These are phyloP conservation scores for Squalus acanthias DNA, from an alignment of 2,797 vertebrate genomes.

Conservation along the genomic window DNA sequence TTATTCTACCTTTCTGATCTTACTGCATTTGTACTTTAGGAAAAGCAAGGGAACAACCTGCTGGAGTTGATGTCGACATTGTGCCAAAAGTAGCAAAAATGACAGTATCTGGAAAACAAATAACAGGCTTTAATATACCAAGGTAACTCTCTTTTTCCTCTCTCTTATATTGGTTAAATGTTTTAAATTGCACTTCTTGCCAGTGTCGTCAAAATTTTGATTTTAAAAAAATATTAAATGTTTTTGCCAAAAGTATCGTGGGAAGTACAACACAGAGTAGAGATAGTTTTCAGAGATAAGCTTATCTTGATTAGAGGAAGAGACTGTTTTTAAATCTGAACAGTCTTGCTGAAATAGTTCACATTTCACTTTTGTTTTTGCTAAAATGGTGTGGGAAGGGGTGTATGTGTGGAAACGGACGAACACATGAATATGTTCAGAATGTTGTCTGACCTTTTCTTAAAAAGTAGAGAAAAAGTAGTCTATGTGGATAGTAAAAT, in stretches of 20 bases:
- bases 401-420: constrained; percentile 24
- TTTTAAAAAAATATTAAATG: neutral
- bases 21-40: constrained; percentile 58
- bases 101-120: constrained; percentile 94
- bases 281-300: constrained; percentile 32
- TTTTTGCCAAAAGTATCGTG: constrained; percentile 11
- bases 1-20: neutral
- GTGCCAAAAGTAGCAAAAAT: constrained; percentile 92
- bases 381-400: constrained; percentile 43
- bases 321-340: constrained; percentile 28
- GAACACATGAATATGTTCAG: constrained; percentile 7
- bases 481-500: neutral
- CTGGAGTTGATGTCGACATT: constrained; percentile 76
- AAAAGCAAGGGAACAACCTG: constrained; percentile 68
- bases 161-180: neutral
- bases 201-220: neutral
- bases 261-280: neutral
- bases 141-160: constrained; percentile 61
- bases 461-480: neutral
- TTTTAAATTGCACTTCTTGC: neutral
- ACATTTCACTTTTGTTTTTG: constrained; percentile 41
- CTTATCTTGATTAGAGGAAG: constrained; percentile 24
- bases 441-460: constrained; percentile 38
- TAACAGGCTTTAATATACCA: constrained; percentile 93
- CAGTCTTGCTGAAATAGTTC: constrained; percentile 11